Percentiles rank a stretch among this genome's conserved stretches.
phyloP scores from a whole-genome alignment of 2,888 invertebrate species.

The Crocallis elinguaria region DNA sequence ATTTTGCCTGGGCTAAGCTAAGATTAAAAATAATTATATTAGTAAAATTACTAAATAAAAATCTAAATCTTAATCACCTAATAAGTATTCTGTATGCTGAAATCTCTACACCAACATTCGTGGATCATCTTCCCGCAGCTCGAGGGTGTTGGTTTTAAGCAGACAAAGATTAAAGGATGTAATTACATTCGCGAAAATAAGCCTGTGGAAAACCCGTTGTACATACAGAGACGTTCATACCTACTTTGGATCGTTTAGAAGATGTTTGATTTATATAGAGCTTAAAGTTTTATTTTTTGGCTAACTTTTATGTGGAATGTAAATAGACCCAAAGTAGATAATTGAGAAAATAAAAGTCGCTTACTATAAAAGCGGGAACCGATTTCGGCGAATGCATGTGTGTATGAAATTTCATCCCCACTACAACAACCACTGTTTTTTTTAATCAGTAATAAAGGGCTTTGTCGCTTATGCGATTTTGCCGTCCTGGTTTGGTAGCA shows the following conservation, averaged over 20 bases:
- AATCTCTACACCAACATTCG: not conserved
- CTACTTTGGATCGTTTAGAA: slow-evolving; percentile 1
- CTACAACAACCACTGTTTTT: too few species aligned
- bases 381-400: too few species aligned
- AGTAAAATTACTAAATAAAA: too few species aligned
- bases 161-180: slow-evolving; percentile 30
- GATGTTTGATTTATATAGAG: slow-evolving; percentile 6
- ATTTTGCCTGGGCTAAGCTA: too few species aligned
- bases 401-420: too few species aligned
- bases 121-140: slow-evolving; percentile 8
- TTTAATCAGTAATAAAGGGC: too few species aligned
- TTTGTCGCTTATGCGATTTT: too few species aligned
- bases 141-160: slow-evolving; percentile 31
- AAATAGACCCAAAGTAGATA: too few species aligned
- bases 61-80: not conserved
- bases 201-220: slow-evolving; percentile 3
- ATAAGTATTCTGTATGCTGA: not conserved
- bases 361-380: too few species aligned
- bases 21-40: too few species aligned
- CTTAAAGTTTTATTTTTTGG: not conserved
- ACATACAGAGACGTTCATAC: not conserved
- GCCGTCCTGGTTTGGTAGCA: too few species aligned
- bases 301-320: not conserved
- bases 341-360: too few species aligned
- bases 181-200: slow-evolving; percentile 29